These are phyloP conservation scores for Callaeas wilsoni DNA, from an alignment of 2,113 vertebrate species.

Conservation along the genomic window DNA sequence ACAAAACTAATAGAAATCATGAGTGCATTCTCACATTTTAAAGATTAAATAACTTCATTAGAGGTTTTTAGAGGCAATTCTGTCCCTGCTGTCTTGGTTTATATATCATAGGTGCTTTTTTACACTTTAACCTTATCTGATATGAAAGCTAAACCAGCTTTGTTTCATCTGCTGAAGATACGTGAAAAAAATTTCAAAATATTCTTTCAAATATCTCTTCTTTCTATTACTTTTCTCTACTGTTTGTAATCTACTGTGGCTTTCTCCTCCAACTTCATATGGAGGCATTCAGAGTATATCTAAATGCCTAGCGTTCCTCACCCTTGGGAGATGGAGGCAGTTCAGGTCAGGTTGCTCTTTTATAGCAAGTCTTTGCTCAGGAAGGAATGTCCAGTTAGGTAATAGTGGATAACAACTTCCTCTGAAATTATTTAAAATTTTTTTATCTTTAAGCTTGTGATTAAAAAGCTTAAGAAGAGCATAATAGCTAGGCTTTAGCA, in stretches of 20 bases:
- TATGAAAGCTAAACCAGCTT: not conserved
- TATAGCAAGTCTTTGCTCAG: not conserved
- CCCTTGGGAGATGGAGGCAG: not conserved
- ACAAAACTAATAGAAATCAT: not conserved
- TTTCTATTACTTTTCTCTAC: not conserved
- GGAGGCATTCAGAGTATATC: not conserved
- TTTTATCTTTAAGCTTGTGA: not conserved
- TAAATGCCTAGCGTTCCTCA: not conserved
- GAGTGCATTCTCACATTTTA: not conserved
- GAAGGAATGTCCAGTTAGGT: not conserved
- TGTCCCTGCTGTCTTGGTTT: not conserved
- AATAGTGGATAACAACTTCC: not conserved
- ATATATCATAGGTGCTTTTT: not conserved
- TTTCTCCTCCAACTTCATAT: not conserved
- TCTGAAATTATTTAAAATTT: not conserved
- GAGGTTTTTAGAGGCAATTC: not conserved
- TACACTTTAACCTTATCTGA: not conserved
- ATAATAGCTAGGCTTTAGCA: not conserved
- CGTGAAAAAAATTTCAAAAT: rapidly evolving
- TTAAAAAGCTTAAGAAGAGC: not conserved
- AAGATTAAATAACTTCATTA: not conserved
- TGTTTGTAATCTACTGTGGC: not conserved
- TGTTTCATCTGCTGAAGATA: not conserved
- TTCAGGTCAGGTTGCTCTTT: not conserved
- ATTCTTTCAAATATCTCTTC: not conserved